Base-by-base conservation (phyloP, 37 sponge, comb jelly and placozoan species). In the Cladorhizidae sp. region DNA sequence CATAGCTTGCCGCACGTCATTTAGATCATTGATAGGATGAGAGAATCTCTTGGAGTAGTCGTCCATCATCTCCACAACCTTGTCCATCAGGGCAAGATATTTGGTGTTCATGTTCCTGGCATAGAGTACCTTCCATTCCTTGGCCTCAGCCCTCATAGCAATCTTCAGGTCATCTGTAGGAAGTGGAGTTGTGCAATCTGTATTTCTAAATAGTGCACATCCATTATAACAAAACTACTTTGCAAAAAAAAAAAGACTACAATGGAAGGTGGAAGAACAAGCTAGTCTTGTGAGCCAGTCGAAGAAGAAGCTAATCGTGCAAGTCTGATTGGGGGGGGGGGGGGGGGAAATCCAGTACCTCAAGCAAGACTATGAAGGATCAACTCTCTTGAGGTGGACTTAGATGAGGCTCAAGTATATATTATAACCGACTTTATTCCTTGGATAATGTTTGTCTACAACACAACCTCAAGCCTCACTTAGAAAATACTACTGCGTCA, bases 1-100 rank as follows among this genome's bases (percentile, higher is more conserved):
- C 98, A 97, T 97, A 31, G 95, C 91, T 42, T 50, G 82, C 26
- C 98, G 87, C 29, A 97, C 88, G 78, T 97, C 98, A 75, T 97
- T 95, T 42, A 97, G 80, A 67, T 97, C 98, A 36, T 92, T 92
- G 78, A 97, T 83, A 8, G 90, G 88, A 17, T 95, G 87, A 12
- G 88, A 72, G 9, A 97, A 86, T 25, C 86, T 49, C 77, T 89
- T 89, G 57, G 72, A 57, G 33, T 87, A 71, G 64, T 94, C 97
- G 32, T 97, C 97, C 52, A 97, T 85, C 75, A 86, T 81, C 43
- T 91, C 89, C 59, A 97, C 49, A 25, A 89, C 81, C 55, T 89
- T 80, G 31, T 88, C 89, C 97, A 97, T 97, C 45, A 82, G 37
- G 0, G 57, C 45, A 29, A 72, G 71, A 58, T 89, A 94, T 43